Evolutionary conservation across 2,888 invertebrate genomes (phyloP), one percentile per base, ranked within the genome.

Genomic region (Leptinotarsa haldemani): DNA sequence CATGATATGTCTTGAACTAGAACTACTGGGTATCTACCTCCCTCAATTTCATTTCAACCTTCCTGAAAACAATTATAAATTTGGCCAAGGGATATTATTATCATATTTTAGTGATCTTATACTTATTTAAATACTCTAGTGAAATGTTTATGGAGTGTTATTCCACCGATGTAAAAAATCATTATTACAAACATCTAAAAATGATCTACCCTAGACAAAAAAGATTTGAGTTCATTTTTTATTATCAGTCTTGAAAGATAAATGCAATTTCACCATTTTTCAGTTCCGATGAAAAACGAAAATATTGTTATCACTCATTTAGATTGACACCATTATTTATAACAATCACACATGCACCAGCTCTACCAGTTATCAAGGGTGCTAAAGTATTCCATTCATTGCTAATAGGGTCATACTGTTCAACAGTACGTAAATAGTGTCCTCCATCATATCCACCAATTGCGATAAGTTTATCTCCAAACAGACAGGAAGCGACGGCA

Each of bases 381-480:
- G 95, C 91, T 76, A 96, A 90, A 88, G 94, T 90, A 40, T 90
- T 90, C 95, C 95, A 95, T 85, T 93, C 92, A 87, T 95, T 94
- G 3, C 90, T 89, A 85, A 93, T 93, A 1, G 97, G 93, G 87
- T 97, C 97, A 86, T 96, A 97, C 75, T 94, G 93, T 85, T 98
- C 97, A 2, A 97, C 97, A 75, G 94, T 92, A 83, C 93, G 94
- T 64, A 97, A 89, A 86, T 96, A 97, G 81, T 94, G 93, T 83
- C 94, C 94, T 40, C 97, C 97, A 88, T 97, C 97, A 86, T 95
- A 97, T 1, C 98, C 98, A 25, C 97, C 97, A 25, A 95, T 93
- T 53, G 95, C 95, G 66, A 94, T 92, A 72, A 96, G 89, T 80
- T 92, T 90, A 85, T 95, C 94, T 1, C 96, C 97, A 15, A 97